These are phyloP conservation scores for Acyrthosiphon pisum DNA, from an alignment of 1,140 invertebrate genomes.

Conservation along the genomic window DNA sequence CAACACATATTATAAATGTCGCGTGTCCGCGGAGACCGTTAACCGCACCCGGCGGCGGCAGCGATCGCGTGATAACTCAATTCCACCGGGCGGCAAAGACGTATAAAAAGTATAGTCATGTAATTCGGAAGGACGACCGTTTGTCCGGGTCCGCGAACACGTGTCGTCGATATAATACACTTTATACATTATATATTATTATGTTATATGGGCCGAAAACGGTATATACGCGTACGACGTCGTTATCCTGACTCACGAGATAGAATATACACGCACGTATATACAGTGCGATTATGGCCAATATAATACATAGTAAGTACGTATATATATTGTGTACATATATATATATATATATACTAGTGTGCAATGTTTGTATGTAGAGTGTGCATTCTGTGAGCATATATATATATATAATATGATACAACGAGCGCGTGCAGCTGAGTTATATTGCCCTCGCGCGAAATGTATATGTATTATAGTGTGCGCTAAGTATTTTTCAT, in stretches of 20 bases:
- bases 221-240: not conserved
- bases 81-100: not conserved
- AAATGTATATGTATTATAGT: not conserved
- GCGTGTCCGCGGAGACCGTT: not conserved
- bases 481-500: not conserved
- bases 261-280: not conserved
- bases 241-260: not conserved
- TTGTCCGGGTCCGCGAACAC: not conserved
- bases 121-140: not conserved
- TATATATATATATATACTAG: no score
- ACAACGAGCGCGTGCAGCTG: not conserved
- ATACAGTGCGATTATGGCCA: not conserved
- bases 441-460: not conserved
- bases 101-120: not conserved
- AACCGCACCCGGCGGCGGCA: slow-evolving; percentile 31
- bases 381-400: no score
- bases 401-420: not conserved
- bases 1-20: not conserved
- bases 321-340: no score
- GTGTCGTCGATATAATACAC: not conserved
- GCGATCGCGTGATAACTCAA: not conserved
- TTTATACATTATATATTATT: not conserved
- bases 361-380: no score
- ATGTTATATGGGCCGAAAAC: not conserved
- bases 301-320: no score